phyloP scores from a whole-genome alignment of 1,140 invertebrate genomes.

The Pentalonia nigronervosa region DNA sequence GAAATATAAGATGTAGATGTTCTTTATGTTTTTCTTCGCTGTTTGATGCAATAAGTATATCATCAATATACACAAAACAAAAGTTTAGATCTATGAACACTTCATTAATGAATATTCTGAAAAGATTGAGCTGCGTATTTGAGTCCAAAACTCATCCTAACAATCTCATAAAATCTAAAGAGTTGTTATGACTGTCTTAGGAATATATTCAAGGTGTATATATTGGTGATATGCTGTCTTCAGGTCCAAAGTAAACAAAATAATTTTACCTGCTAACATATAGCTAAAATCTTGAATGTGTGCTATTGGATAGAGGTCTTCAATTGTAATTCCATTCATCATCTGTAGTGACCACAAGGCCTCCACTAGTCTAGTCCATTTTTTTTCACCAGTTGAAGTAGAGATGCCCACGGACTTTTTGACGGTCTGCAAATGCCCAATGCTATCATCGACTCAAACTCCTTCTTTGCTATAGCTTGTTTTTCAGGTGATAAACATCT shows the following conservation, averaged over 20 bases:
- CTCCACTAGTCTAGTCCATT: no score
- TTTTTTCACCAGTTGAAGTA: constrained; percentile 65
- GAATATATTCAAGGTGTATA: constrained; percentile 60
- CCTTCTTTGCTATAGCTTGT: constrained; percentile 59
- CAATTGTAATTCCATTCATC: constrained; percentile 63
- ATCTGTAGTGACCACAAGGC: constrained; percentile 64
- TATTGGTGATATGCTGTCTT: constrained; percentile 66
- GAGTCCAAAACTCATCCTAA: constrained; percentile 65
- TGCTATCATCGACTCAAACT: constrained; percentile 62
- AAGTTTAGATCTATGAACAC: constrained; percentile 61
- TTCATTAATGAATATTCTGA: constrained; percentile 64
- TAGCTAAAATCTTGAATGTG: constrained; percentile 62
- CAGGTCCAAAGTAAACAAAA: constrained; percentile 67
- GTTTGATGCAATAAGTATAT: constrained; percentile 49
- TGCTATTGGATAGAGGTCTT: constrained; percentile 63
- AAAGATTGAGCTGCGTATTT: constrained; percentile 65
- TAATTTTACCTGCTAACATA: constrained; percentile 61
- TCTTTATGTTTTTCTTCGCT: background rate
- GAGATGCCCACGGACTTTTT: constrained; percentile 64
- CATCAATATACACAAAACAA: constrained; percentile 56
- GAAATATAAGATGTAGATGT: constrained; percentile 44
- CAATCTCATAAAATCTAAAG: constrained; percentile 64
- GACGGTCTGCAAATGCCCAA: constrained; percentile 61
- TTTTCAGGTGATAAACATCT: constrained; percentile 63
- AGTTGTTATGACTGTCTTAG: constrained; percentile 64